Evolutionary conservation across 2,113 vertebrate genomes (phyloP).

Genomic region (Leiothrix lutea): DNA sequence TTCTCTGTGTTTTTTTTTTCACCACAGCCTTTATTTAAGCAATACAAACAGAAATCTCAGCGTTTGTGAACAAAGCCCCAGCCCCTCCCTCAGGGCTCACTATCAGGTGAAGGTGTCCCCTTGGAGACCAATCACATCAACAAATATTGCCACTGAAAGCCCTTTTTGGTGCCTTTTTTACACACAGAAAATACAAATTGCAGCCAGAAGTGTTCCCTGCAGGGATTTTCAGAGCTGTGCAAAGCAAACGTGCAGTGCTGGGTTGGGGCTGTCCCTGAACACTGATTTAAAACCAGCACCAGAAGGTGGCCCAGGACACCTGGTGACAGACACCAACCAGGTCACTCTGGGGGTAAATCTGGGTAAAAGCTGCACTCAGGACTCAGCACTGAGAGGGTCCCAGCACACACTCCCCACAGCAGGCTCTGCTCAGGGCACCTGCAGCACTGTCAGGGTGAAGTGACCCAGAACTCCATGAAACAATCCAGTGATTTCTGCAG

Average conservation of each 20-base stretch:
- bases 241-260: not conserved
- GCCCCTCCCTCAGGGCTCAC: not conserved
- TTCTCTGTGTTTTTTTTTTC: rapidly evolving
- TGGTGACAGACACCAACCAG: not conserved
- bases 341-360: not conserved
- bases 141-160: not conserved
- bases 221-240: not conserved
- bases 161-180: not conserved
- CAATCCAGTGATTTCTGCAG: not conserved
- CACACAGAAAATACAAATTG: rapidly evolving
- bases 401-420: not conserved
- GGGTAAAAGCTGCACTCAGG: not conserved
- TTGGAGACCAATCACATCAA: rapidly evolving
- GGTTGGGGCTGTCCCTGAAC: not conserved
- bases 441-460: not conserved
- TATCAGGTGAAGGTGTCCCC: not conserved
- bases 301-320: not conserved
- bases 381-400: not conserved
- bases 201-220: not conserved
- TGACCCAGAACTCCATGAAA: not conserved
- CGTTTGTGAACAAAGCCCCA: rapidly evolving
- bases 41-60: not conserved
- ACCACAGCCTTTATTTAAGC: not conserved
- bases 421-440: not conserved
- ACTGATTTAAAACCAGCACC: rapidly evolving